phyloP scores from a whole-genome alignment of 2,113 vertebrate genomes.

The Eidolon helvum region DNA sequence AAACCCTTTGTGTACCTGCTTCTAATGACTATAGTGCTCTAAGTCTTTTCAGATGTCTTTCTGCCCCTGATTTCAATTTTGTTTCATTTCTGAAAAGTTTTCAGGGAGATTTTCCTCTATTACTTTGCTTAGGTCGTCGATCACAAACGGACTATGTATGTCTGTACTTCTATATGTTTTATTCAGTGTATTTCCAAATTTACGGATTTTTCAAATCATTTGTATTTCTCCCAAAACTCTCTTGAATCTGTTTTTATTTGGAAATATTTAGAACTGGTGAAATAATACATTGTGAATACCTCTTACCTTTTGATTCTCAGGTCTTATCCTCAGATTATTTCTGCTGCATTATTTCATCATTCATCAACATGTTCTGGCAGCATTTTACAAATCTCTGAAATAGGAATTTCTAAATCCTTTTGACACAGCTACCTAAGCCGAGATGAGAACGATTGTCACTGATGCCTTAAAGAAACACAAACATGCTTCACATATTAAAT shows the following conservation, averaged over 20 bases:
- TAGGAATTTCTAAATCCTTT: constrained; percentile 38
- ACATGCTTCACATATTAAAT: neutral
- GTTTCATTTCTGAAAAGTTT: neutral
- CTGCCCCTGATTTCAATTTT: neutral
- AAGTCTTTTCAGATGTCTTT: neutral
- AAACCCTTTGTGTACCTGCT: neutral
- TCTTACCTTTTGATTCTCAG: constrained; percentile 5
- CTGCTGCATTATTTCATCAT: neutral
- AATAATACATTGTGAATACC: neutral
- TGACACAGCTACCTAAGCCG: neutral
- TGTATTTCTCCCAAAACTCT: neutral
- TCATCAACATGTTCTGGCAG: neutral
- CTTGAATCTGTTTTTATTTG: constrained; percentile 11
- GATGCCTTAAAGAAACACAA: neutral
- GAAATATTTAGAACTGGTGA: neutral
- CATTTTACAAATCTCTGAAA: constrained; percentile 16
- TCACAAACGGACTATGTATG: neutral
- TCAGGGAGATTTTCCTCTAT: neutral
- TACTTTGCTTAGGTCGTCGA: neutral
- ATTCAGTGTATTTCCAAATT: neutral
- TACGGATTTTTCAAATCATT: neutral
- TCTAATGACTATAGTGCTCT: neutral
- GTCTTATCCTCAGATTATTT: constrained; percentile 40
- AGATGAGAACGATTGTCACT: constrained; percentile 17
- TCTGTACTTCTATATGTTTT: neutral